phyloP scores from a whole-genome alignment of 2,888 invertebrate genomes.

The Drosophila robusta region DNA sequence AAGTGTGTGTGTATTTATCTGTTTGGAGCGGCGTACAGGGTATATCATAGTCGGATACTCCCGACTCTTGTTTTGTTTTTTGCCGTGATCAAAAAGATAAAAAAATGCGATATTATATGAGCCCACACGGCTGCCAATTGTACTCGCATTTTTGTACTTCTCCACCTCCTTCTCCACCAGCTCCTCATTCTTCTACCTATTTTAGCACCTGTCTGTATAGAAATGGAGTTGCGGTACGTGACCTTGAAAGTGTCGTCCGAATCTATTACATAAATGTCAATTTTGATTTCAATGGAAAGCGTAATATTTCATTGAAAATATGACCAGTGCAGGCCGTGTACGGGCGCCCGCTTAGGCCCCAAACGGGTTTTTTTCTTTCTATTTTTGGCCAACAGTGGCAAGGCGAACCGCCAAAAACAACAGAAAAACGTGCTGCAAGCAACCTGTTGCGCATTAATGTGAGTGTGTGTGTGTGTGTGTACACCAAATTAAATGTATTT shows the following conservation, averaged over 20 bases:
- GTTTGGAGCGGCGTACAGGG: too few species aligned
- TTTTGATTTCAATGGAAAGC: constrained; percentile 56
- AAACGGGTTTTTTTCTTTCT: constrained; percentile 38
- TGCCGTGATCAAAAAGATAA: constrained; percentile 20
- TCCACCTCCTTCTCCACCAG: neutral
- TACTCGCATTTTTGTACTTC: neutral
- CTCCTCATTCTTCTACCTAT: neutral
- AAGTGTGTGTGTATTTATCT: too few species aligned
- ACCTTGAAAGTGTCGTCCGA: constrained; percentile 68
- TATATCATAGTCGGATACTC: neutral
- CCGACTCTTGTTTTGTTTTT: neutral
- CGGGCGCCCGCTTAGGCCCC: constrained; percentile 50
- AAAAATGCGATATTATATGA: neutral
- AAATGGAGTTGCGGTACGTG: constrained; percentile 34
- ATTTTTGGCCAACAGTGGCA: constrained; percentile 61
- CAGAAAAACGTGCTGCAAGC: constrained; percentile 47
- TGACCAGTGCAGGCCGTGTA: constrained; percentile 1
- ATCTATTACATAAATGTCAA: constrained; percentile 25
- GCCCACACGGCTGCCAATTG: neutral
- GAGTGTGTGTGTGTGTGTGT: neutral
- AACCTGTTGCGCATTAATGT: constrained; percentile 58
- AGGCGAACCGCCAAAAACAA: constrained; percentile 44
- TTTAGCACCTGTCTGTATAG: constrained; percentile 5
- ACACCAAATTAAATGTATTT: constrained; percentile 41
- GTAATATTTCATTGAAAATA: constrained; percentile 42